Evolutionary conservation across 2,888 invertebrate species (phyloP), one percentile per base, ranked within the genome.

Genomic region (Anthophora plumipes): DNA sequence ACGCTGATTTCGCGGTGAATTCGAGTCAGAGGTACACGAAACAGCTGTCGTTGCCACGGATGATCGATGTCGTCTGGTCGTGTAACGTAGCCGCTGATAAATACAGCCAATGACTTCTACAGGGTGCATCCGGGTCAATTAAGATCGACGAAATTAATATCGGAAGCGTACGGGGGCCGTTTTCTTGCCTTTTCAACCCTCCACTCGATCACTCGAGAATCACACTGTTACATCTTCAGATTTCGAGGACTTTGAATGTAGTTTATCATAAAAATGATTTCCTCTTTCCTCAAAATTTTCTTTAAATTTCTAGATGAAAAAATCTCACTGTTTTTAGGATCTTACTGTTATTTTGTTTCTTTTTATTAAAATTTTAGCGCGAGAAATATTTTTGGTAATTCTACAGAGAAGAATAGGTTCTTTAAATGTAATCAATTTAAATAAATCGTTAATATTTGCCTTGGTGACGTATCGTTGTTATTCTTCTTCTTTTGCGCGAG

Each of bases 131-230:
- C 48, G 63, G 22, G 64, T 73, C 64, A 73, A 64, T 76, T 76
- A 76, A 46, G 57, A 63, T 61, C 54, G 61, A 55, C 63, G 31
- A 50, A 72, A 76, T 76, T 76, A 73, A 63, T 73, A 64, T 48
- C 61, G 74, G 60, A 69, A 46, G 25, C 14, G 52, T 37, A 8
- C 22, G 20, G 20, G 14, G 20, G 14, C 20, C 12, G 37, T 14
- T 52, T 71, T 22, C 6, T 25, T 20, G 8, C 20, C 25, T 52
- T 2, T 70, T 14, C 37, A 17, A 37, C 31, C 61, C 7, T 9
- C 37, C 14, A 61, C 25, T 61, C 25, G 22, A 7, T 41, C 20
- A 43, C 43, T 20, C 12, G 20, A 31, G 14, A 14, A 20, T 46
- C 11, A 48, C 63, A n/a, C 3, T 11, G 25, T 12, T 17, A 31